Evolutionary conservation across 2,113 vertebrate genomes (phyloP), one percentile per base, ranked within the genome.

Genomic region (Oncorhynchus gorbuscha): DNA sequence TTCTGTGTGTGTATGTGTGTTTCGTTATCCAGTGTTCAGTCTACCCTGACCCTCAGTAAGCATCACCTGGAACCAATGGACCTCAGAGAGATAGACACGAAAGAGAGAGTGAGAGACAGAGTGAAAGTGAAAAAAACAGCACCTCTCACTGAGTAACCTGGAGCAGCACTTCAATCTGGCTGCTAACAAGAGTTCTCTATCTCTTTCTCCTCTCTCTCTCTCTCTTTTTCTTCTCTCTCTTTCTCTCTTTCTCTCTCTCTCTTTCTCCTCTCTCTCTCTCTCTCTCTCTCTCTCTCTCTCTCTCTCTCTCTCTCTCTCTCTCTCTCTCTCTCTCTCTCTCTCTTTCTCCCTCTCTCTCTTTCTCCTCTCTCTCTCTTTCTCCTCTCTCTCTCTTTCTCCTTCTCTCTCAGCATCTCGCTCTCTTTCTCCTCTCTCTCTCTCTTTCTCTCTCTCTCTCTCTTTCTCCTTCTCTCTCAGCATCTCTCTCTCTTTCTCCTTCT

Each of bases 61-160:
- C 79, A 86, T 92, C 91, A 92, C 89, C 89, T 90, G 89, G 89
- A 91, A 90, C 88, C 90, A 91, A 86, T 83, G 76, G 84, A 80
- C 88, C 88, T 86, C 81, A 45, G 83, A 87, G 80, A 85, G 75
- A 67, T 12, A 28, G 45, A 26, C 16, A 65, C 13, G 26, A 35
- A 28, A 24, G 24, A 79, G 69, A 62, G 74, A 24, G 9, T 79
- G 78, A 73, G 78, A 78, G 71, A 81, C 39, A 72, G 24, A 28
- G 51, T 71, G 49, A 77, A n/a, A 73, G 28, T 24, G 59, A 58
- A 30, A 26, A 24, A 32, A 24, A 22, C 62, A 28, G 45, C 14
- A 51, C 79, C 87, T 89, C 88, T 89, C 84, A 85, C 83, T 76
- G 81, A 85, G 83, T 86, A 90, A 91, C 82, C 82, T 89, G 86